A percentile compares a stretch with the other conserved stretches of the same genome.
phyloP scores from a whole-genome alignment of 2,113 vertebrate species.

The Cranoglanis bouderius region DNA sequence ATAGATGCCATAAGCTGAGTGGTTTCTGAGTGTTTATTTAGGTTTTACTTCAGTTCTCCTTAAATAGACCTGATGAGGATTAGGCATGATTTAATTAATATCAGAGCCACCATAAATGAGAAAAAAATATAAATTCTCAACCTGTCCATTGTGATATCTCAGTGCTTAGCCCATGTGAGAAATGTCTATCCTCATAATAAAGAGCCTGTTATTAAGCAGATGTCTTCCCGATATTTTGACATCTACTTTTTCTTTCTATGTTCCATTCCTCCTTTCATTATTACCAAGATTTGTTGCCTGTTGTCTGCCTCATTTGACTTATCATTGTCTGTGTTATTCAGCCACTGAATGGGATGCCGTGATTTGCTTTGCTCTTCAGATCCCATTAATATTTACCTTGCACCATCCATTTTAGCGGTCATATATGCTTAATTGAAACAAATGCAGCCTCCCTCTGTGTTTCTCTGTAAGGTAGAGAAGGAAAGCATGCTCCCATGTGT shows the following conservation, averaged over 20 bases:
- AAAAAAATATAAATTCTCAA: not conserved
- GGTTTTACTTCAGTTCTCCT: not conserved
- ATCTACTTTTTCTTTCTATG: constrained; percentile 21
- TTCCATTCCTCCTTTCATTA: constrained; percentile 21
- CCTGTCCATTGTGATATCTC: not conserved
- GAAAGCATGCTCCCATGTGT: constrained; percentile 28
- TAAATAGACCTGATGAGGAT: not conserved
- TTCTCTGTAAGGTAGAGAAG: constrained; percentile 10
- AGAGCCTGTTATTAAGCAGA: constrained; percentile 19
- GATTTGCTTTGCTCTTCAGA: constrained; percentile 21
- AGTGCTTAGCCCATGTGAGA: not conserved
- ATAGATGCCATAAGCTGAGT: not conserved
- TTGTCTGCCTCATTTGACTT: constrained; percentile 59
- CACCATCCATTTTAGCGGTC: constrained; percentile 21
- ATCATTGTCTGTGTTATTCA: constrained; percentile 55
- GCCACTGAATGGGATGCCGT: constrained; percentile 49
- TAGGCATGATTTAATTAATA: not conserved
- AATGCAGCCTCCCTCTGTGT: not conserved
- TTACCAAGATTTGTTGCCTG: constrained; percentile 49
- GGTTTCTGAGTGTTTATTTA: not conserved
- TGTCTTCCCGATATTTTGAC: constrained; percentile 19
- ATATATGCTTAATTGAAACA: constrained; percentile 48
- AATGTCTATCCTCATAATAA: constrained; percentile 11
- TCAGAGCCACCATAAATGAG: not conserved
- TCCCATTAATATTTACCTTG: constrained; percentile 48